phyloP scores from a whole-genome alignment of 2,888 invertebrate species.

The Gerosis bhagava region DNA sequence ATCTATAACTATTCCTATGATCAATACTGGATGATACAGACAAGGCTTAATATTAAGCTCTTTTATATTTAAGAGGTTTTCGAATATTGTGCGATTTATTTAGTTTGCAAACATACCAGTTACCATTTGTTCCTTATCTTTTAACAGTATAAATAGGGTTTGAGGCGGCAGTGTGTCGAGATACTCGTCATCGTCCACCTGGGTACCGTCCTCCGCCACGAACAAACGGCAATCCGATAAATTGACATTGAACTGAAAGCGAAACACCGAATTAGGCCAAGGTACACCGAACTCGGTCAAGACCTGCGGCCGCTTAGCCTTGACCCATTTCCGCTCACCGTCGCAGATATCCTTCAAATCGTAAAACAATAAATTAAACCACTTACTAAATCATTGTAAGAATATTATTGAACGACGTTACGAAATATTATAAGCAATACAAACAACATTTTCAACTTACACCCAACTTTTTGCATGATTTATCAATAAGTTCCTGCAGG shows the following conservation, averaged over 20 bases:
- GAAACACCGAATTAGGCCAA: conserved; percentile 50
- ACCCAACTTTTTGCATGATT: conserved; percentile 85
- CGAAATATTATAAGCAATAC: no score
- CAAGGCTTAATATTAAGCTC: no score
- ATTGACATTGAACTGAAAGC: conserved; percentile 73
- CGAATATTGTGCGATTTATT: no score
- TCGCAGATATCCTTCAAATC: not conserved
- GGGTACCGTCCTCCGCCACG: conserved; percentile 86
- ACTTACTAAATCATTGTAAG: conserved; percentile 34
- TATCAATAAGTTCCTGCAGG: conserved; percentile 85
- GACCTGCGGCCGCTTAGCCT: conserved; percentile 38
- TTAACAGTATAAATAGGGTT: conserved; percentile 85
- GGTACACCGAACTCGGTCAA: conserved; percentile 45
- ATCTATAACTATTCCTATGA: no score
- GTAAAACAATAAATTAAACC: conserved; percentile 1
- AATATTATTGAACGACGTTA: no score
- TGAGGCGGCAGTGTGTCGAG: conserved; percentile 88
- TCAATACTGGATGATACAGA: no score
- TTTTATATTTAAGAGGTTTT: no score
- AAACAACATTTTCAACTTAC: conserved; percentile 59
- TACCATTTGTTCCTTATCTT: conserved; percentile 78
- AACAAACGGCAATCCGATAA: conserved; percentile 75
- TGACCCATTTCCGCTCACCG: conserved; percentile 46
- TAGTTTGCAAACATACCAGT: conserved; percentile 70
- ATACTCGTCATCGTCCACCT: conserved; percentile 89